Evolutionary conservation across 92 coral and sea anemone genomes (phyloP).

Genomic region (Hydrozoanthus gracilis): DNA sequence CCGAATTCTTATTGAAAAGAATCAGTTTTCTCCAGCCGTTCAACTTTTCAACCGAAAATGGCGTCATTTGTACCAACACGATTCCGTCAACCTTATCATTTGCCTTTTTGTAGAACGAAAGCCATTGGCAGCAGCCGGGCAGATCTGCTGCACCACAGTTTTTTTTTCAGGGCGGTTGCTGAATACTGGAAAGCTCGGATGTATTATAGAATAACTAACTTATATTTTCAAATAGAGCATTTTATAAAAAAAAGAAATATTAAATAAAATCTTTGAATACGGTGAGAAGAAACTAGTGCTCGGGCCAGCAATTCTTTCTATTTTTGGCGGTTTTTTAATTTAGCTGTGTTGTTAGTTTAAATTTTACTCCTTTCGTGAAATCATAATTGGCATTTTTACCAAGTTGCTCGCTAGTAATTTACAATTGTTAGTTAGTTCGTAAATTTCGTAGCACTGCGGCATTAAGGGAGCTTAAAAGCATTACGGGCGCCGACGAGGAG

Average conservation of each 20-base stretch:
- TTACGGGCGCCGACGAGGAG: too few relatives aligned
- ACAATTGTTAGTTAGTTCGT: too few relatives aligned
- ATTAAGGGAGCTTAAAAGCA: too few relatives aligned
- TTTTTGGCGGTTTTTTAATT: too few relatives aligned
- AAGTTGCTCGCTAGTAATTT: too few relatives aligned
- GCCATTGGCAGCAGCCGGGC: too few relatives aligned
- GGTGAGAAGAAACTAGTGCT: not conserved
- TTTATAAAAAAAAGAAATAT: conserved; percentile 28
- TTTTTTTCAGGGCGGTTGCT: not conserved
- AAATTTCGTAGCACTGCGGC: too few relatives aligned
- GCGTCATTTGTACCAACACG: not conserved
- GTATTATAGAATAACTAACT: conserved; percentile 24
- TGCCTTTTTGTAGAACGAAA: too few relatives aligned
- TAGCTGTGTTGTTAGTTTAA: too few relatives aligned
- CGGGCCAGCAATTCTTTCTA: not conserved
- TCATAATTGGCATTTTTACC: too few relatives aligned
- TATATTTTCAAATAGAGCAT: conserved; percentile 41
- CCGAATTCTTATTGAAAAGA: conserved; percentile 3
- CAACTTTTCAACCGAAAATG: not conserved
- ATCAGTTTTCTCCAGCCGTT: not conserved
- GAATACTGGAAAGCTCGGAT: conserved; percentile 21
- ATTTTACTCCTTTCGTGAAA: too few relatives aligned
- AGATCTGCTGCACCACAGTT: not conserved
- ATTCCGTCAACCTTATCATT: too few relatives aligned
- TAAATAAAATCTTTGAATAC: conserved; percentile 24